A percentile compares a stretch with the other conserved stretches of the same genome.
These are phyloP conservation scores for Corella eumyota DNA, from an alignment of 23 tunicate species.

Conservation along the genomic window DNA sequence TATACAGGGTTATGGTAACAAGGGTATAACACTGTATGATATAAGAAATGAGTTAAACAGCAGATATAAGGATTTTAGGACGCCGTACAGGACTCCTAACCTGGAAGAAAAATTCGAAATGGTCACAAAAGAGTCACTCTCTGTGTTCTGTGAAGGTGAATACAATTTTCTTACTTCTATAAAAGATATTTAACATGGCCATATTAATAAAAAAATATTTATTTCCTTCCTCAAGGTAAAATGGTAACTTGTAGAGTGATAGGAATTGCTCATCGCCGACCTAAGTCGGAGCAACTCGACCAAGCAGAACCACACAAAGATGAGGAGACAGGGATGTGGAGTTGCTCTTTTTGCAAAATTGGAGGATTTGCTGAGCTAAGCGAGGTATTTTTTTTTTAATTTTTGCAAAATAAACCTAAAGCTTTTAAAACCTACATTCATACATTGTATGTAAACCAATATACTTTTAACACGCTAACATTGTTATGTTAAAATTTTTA, in stretches of 20 bases:
- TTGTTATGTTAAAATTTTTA: no score
- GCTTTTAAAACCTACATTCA: background rate
- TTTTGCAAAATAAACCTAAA: background rate
- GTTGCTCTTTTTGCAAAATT: slow-evolving; percentile 62
- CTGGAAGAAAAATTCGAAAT: slow-evolving; percentile 75
- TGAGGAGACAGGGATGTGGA: slow-evolving; percentile 78
- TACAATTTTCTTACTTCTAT: no score
- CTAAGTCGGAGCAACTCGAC: slow-evolving; percentile 65
- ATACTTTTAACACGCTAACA: no score
- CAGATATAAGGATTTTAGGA: slow-evolving; percentile 79
- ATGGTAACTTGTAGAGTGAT: slow-evolving; percentile 59
- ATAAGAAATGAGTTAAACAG: slow-evolving; percentile 79
- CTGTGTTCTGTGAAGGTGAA: slow-evolving; percentile 52
- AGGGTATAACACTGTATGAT: slow-evolving; percentile 89
- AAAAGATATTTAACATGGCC: background rate
- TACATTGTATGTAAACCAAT: no score
- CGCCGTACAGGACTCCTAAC: slow-evolving; percentile 53
- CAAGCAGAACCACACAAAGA: slow-evolving; percentile 84
- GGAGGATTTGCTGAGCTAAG: slow-evolving; percentile 82
- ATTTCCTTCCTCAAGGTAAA: no score
- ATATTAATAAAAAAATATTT: no score
- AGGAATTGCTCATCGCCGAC: slow-evolving; percentile 70
- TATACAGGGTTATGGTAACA: slow-evolving; percentile 84
- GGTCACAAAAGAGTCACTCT: slow-evolving; percentile 61
- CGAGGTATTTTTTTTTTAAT: slow-evolving; percentile 55